phyloP scores from a whole-genome alignment of 2,113 vertebrate genomes.

The Caranx ignobilis region DNA sequence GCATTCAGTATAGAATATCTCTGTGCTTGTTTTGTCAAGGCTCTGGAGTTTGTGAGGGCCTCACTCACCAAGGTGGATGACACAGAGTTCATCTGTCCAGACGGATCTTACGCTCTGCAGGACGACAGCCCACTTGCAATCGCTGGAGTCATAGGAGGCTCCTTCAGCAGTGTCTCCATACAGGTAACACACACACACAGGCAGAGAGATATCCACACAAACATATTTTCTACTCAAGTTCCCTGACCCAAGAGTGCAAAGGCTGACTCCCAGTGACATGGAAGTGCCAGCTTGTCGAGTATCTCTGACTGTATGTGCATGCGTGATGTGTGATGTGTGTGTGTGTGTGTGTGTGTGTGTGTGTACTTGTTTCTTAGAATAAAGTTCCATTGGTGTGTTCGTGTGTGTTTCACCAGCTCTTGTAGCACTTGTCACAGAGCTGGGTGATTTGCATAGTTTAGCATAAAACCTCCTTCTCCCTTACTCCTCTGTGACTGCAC shows the following conservation, averaged over 20 bases:
- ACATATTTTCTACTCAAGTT: constrained; percentile 11
- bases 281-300: neutral
- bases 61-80: constrained; percentile 99
- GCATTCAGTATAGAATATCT: neutral
- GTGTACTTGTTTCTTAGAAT: constrained; percentile 57
- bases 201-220: neutral
- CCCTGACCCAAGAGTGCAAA: constrained; percentile 38
- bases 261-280: constrained; percentile 21
- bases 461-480: constrained; percentile 81
- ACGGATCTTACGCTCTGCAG: constrained; percentile 95
- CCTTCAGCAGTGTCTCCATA: constrained; percentile 98
- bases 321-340: neutral
- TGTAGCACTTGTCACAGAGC: constrained; percentile 80
- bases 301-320: neutral
- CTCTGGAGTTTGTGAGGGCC: constrained; percentile 97
- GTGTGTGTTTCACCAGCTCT: constrained; percentile 69
- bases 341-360: neutral
- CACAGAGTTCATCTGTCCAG: constrained; percentile 98
- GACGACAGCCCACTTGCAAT: constrained; percentile 95
- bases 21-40: constrained; percentile 65
- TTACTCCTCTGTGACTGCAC: constrained; percentile 78
- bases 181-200: constrained; percentile 86
- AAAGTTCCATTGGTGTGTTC: constrained; percentile 51
- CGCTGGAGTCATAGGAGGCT: constrained; percentile 95
- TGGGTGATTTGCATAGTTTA: constrained; percentile 85